A percentile compares a stretch with the other conserved stretches of the same genome.
phyloP scores from a whole-genome alignment of 2,113 vertebrate genomes.

The Tylochromis polylepis region DNA sequence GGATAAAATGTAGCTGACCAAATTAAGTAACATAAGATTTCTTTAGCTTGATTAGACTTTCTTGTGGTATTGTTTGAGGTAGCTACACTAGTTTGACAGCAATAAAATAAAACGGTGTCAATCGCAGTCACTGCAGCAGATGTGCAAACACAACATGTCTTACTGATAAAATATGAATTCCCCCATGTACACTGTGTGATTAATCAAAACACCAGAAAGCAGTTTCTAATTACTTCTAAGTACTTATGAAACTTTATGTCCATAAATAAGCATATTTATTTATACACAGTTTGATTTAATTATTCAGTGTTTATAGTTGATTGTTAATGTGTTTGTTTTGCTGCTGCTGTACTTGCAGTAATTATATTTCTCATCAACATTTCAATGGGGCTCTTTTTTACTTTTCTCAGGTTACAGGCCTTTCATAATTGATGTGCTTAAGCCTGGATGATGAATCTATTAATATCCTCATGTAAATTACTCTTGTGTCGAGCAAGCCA shows the following conservation, averaged over 20 bases:
- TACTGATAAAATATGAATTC: slow-evolving; percentile 34
- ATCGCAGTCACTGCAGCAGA: background rate
- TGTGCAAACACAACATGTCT: slow-evolving; percentile 26
- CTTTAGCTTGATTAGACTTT: background rate
- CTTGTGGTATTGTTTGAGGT: background rate
- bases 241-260: slow-evolving; percentile 44
- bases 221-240: slow-evolving; percentile 57
- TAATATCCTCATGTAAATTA: slow-evolving; percentile 70
- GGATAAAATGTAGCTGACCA: slow-evolving; percentile 2
- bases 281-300: slow-evolving; percentile 48
- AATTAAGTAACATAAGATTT: background rate
- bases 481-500: slow-evolving; percentile 49
- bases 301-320: slow-evolving; percentile 48
- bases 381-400: slow-evolving; percentile 45
- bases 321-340: slow-evolving; percentile 68
- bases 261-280: slow-evolving; percentile 64
- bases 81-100: background rate
- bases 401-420: slow-evolving; percentile 62
- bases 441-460: slow-evolving; percentile 62
- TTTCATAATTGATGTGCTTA: slow-evolving; percentile 67
- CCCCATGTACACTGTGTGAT: slow-evolving; percentile 12
- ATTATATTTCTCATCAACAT: slow-evolving; percentile 69
- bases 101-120: slow-evolving; percentile 20
- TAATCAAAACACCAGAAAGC: slow-evolving; percentile 47
- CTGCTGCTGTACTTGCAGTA: slow-evolving; percentile 28